Conservation (phyloP, 2,797 vertebrate species). For the Lepus townsendii region DNA sequence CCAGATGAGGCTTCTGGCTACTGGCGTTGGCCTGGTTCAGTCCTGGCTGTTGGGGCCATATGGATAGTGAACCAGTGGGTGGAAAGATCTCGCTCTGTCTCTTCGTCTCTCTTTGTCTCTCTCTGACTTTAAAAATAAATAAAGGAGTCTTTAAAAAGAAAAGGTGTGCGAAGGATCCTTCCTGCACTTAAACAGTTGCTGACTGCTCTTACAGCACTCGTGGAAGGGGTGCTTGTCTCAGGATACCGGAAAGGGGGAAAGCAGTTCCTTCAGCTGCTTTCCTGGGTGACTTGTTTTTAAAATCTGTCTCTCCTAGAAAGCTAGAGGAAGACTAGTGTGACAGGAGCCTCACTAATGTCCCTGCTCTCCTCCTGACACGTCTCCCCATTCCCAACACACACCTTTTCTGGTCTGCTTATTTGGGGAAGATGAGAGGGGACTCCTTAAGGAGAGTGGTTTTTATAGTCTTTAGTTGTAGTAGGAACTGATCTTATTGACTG, state of each 20-base stretch:
- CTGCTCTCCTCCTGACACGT: not conserved
- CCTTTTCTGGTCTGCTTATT: not conserved
- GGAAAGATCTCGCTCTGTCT: no score
- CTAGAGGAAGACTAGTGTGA: not conserved
- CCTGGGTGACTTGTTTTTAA: not conserved
- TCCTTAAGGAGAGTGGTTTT: not conserved
- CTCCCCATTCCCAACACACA: not conserved
- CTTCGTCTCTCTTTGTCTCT: no score
- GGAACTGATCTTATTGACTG: not conserved
- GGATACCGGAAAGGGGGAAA: not conserved
- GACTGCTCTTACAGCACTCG: not conserved
- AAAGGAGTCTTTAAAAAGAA: no score
- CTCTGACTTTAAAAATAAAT: no score
- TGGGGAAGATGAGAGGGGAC: not conserved
- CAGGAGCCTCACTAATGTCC: not conserved
- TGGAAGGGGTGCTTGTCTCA: not conserved
- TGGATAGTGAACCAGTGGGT: no score
- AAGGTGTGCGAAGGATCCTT: not conserved
- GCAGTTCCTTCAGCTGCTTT: not conserved
- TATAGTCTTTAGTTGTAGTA: not conserved
- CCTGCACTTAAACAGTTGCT: not conserved
- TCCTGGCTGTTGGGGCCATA: no score
- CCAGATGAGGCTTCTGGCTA: no score
- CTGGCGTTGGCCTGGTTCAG: no score
- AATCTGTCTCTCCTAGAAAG: not conserved